Evolutionary conservation across 2,888 invertebrate genomes (phyloP).

Genomic region (Calliphora vomitoria): DNA sequence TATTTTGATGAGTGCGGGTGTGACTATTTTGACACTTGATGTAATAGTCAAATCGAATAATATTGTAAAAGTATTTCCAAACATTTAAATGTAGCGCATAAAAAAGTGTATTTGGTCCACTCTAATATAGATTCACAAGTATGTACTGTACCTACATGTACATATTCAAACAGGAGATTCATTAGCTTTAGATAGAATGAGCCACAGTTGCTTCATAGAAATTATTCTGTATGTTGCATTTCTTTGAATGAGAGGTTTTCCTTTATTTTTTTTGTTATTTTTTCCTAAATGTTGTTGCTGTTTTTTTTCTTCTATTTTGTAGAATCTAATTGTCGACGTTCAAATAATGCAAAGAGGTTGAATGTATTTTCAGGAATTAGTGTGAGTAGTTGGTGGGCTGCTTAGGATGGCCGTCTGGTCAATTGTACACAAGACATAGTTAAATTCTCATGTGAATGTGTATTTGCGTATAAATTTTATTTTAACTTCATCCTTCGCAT

Average conservation of each 20-base stretch:
- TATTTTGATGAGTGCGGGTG: too few species aligned
- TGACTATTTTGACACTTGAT: too few species aligned
- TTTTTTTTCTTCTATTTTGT: constrained; percentile 23
- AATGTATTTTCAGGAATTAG: constrained; percentile 31
- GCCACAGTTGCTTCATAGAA: constrained; percentile 22
- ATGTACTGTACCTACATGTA: not conserved
- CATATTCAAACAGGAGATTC: constrained; percentile 5
- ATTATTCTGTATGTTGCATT: constrained; percentile 42
- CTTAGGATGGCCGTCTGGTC: constrained; percentile 35
- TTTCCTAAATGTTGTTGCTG: constrained; percentile 5
- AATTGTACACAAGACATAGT: not conserved
- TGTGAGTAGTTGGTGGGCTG: constrained; percentile 26
- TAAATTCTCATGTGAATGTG: constrained; percentile 10
- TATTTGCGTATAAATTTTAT: constrained; percentile 44
- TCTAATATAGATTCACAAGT: not conserved
- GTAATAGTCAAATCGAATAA: too few species aligned
- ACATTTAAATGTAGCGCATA: too few species aligned
- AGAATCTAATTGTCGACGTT: constrained; percentile 51
- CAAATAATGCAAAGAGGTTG: constrained; percentile 41
- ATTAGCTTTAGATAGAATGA: constrained; percentile 36
- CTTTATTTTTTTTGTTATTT: not conserved
- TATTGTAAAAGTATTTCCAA: too few species aligned
- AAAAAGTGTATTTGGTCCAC: too few species aligned
- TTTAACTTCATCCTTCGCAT: constrained; percentile 48
- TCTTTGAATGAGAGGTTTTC: constrained; percentile 46